Conservation (phyloP, 2,113 vertebrate species). For the Leuciscus idus region DNA sequence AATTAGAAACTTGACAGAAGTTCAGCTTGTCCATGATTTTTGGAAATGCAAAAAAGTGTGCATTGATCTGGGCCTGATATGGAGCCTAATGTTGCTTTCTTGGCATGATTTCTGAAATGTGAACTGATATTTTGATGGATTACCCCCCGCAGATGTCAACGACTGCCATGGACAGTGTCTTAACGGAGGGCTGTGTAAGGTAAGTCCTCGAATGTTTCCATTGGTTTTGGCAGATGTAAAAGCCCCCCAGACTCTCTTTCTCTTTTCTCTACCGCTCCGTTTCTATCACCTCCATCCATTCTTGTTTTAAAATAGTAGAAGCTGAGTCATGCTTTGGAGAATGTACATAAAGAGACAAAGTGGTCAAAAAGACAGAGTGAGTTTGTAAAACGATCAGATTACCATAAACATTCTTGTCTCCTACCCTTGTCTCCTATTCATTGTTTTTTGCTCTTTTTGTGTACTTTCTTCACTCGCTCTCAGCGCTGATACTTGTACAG, state of each 20-base stretch:
- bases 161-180: slow-evolving; percentile 88
- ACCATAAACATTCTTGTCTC: slow-evolving; percentile 61
- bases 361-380: slow-evolving; percentile 20
- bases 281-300: slow-evolving; percentile 14
- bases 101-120: slow-evolving; percentile 28
- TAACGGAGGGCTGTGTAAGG: slow-evolving; percentile 86
- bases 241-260: slow-evolving; percentile 14
- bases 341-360: slow-evolving; percentile 31
- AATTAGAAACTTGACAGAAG: not conserved
- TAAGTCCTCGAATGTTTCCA: slow-evolving; percentile 57
- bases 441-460: slow-evolving; percentile 13
- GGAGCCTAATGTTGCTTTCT: not conserved
- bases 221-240: slow-evolving; percentile 18
- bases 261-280: not conserved
- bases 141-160: slow-evolving; percentile 78
- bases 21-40: not conserved
- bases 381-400: slow-evolving; percentile 50
- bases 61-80: slow-evolving; percentile 4
- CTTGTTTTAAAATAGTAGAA: slow-evolving; percentile 50
- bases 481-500: slow-evolving; percentile 4
- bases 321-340: slow-evolving; percentile 56
- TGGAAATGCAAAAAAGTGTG: not conserved
- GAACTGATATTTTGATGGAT: slow-evolving; percentile 31
- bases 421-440: slow-evolving; percentile 49
- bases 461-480: not conserved